phyloP scores from a whole-genome alignment of 1,140 invertebrate species.

The Bursaphelenchus mucronatus region DNA sequence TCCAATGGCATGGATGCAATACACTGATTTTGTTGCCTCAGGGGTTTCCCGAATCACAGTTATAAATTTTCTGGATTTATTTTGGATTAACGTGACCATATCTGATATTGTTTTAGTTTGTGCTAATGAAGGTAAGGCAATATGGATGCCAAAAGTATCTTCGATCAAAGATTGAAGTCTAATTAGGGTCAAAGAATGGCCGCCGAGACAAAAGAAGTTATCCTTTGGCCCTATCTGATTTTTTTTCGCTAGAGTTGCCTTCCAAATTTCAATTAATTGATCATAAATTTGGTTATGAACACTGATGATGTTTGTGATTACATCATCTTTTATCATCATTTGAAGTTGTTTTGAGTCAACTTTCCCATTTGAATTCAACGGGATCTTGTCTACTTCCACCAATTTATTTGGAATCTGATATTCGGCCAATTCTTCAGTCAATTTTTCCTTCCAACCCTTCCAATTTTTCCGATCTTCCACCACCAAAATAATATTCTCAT shows the following conservation, averaged over 20 bases:
- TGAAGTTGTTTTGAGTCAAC: constrained; percentile 24
- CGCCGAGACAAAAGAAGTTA: constrained; percentile 39
- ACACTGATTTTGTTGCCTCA: background rate
- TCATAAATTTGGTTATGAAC: constrained; percentile 2
- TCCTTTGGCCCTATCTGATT: background rate
- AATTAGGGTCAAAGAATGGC: constrained; percentile 41
- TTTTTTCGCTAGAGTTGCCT: constrained; percentile 1
- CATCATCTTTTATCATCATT: constrained; percentile 7
- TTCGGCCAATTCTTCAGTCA: constrained; percentile 6
- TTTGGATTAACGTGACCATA: constrained; percentile 19
- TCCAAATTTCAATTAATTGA: constrained; percentile 21
- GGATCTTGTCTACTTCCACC: constrained; percentile 30
- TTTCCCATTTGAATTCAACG: constrained; percentile 43
- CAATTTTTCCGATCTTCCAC: background rate
- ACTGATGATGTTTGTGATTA: constrained; percentile 21
- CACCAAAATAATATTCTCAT: constrained; percentile 1
- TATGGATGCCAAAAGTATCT: constrained; percentile 31
- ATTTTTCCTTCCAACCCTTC: background rate
- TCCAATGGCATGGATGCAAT: constrained; percentile 17
- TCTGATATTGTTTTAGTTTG: background rate
- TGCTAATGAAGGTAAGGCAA: constrained; percentile 13
- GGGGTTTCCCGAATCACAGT: background rate
- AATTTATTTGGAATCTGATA: constrained; percentile 26
- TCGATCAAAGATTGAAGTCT: constrained; percentile 25
- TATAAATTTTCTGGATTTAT: background rate